Conservation (phyloP, 2,888 invertebrate species). For the Himalopsyche kuldschensis region DNA sequence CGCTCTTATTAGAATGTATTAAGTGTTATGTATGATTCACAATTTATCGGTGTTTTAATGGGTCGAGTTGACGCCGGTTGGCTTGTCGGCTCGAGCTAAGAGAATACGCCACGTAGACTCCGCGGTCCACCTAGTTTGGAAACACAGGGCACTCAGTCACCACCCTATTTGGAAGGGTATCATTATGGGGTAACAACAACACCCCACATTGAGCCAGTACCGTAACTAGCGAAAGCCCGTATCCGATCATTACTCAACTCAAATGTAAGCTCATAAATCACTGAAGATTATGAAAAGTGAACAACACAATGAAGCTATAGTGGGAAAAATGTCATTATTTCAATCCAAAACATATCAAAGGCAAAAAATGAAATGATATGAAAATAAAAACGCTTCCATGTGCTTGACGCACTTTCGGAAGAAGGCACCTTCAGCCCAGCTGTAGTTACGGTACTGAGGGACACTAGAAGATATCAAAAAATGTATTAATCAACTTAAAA, state of each 20-base stretch:
- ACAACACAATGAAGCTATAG: constrained; percentile 1
- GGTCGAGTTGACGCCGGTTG: constrained; percentile 24
- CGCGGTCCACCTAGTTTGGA: constrained; percentile 36
- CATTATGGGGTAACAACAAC: not conserved
- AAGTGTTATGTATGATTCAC: constrained; percentile 26
- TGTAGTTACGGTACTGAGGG: constrained; percentile 21
- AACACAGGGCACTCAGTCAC: constrained; percentile 36
- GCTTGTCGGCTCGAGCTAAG: constrained; percentile 29
- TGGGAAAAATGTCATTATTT: not conserved
- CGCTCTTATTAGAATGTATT: constrained; percentile 45
- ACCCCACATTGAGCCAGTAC: constrained; percentile 12
- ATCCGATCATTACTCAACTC: not conserved
- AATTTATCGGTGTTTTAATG: constrained; percentile 20
- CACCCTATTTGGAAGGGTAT: constrained; percentile 11
- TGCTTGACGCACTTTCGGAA: not conserved
- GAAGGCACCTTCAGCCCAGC: constrained; percentile 2
- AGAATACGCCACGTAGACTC: constrained; percentile 31
- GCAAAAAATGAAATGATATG: not conserved
- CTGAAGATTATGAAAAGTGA: not conserved
- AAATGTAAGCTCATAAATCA: not conserved
- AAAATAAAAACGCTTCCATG: not conserved
- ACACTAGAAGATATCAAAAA: not conserved
- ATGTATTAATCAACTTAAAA: not conserved
- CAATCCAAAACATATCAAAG: not conserved
- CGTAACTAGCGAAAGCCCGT: constrained; percentile 18